Conservation (phyloP, 1,140 invertebrate genomes). For the Hesperophylax magnus region DNA sequence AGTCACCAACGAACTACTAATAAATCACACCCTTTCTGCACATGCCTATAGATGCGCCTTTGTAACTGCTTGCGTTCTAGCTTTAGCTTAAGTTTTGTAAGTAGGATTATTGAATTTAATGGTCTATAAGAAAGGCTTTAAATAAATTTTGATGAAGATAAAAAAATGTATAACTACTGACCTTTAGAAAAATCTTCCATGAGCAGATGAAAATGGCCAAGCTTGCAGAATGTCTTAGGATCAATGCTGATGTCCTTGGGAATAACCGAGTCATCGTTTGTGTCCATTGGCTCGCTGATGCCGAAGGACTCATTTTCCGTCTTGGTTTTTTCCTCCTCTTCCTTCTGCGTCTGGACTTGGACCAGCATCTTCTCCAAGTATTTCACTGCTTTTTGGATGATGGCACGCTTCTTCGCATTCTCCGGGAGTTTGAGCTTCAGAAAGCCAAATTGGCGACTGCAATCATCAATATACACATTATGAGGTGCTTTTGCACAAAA, state of each 20-base stretch:
- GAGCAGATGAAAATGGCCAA: constrained; percentile 94
- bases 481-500: too few relatives aligned
- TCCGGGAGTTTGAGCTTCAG: constrained; percentile 83
- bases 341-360: constrained; percentile 76
- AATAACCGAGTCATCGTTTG: constrained; percentile 52
- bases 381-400: constrained; percentile 87
- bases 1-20: too few relatives aligned
- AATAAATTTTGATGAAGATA: too few relatives aligned
- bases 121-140: too few relatives aligned
- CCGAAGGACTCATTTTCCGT: constrained; percentile 39
- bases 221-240: constrained; percentile 91
- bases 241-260: constrained; percentile 83
- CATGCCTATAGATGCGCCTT: too few relatives aligned
- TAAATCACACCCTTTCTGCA: too few relatives aligned
- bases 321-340: constrained; percentile 59
- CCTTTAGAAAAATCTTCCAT: constrained; percentile 93
- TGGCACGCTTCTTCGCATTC: constrained; percentile 81
- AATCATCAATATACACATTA: constrained; percentile 59
- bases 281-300: constrained; percentile 53
- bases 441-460: constrained; percentile 89
- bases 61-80: too few relatives aligned
- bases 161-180: constrained; percentile 61
- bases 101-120: too few relatives aligned
- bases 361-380: constrained; percentile 88
- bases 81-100: too few relatives aligned